Evolutionary conservation across 2,797 vertebrate genomes (phyloP).

Genomic region (Falco peregrinus): DNA sequence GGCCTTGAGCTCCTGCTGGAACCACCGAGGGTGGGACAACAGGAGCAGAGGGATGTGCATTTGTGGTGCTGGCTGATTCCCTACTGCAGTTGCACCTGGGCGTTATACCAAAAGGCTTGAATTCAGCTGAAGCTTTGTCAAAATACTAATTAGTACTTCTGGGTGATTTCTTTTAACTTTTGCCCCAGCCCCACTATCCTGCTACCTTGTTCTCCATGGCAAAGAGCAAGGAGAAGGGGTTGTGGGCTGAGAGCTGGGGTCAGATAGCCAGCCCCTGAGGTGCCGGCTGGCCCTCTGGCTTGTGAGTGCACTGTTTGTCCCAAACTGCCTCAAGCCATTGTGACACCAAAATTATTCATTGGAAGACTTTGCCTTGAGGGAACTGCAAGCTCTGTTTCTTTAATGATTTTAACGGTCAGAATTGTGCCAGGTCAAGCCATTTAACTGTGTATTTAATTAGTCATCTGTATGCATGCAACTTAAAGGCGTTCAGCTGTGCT

Average conservation of each 20-base stretch:
- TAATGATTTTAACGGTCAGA: constrained; percentile 74
- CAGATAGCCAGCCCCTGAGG: not conserved
- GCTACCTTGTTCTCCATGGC: not conserved
- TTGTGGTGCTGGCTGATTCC: not conserved
- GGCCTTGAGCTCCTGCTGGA: not conserved
- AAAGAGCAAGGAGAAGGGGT: not conserved
- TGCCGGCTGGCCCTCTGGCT: not conserved
- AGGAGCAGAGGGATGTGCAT: not conserved
- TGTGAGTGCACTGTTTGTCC: not conserved
- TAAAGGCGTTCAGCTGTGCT: constrained; percentile 78
- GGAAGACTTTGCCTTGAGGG: constrained; percentile 68
- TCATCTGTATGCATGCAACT: constrained; percentile 80
- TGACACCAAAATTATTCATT: constrained; percentile 44
- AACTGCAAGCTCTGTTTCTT: constrained; percentile 72
- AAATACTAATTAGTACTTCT: constrained; percentile 33
- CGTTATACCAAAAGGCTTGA: not conserved
- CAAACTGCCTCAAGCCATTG: not conserved
- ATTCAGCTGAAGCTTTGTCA: constrained; percentile 34
- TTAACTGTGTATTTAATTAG: constrained; percentile 81
- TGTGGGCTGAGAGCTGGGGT: not conserved
- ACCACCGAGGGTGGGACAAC: rapidly evolving
- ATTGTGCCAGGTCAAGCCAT: constrained; percentile 76
- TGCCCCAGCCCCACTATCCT: not conserved
- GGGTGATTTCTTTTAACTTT: constrained; percentile 23
- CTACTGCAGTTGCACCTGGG: not conserved